A percentile compares a stretch with the other conserved stretches of the same genome.
These are phyloP conservation scores for Ficedula albicollis DNA, from an alignment of 2,797 vertebrate genomes.

Conservation along the genomic window DNA sequence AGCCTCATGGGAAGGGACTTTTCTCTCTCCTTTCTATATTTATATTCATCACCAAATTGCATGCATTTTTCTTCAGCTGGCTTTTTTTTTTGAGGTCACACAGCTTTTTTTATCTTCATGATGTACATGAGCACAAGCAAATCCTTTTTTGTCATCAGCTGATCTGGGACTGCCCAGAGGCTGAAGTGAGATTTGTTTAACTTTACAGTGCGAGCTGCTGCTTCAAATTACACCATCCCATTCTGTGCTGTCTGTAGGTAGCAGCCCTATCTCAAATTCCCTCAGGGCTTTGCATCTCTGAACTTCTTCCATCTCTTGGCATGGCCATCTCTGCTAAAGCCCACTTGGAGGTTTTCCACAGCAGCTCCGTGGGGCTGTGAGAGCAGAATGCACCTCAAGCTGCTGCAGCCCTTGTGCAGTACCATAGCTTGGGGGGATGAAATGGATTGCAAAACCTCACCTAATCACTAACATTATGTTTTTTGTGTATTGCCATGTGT, in stretches of 20 bases:
- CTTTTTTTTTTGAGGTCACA: background rate
- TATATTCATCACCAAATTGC: background rate
- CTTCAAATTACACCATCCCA: background rate
- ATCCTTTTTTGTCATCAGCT: background rate
- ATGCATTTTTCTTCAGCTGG: fast-evolving
- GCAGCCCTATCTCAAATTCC: background rate
- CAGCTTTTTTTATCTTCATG: background rate
- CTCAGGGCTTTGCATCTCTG: background rate
- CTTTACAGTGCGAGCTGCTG: background rate
- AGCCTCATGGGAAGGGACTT: background rate
- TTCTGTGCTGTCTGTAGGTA: background rate
- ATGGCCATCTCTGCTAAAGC: background rate
- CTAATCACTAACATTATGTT: background rate
- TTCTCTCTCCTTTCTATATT: background rate
- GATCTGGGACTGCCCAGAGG: background rate
- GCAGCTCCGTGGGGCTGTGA: background rate
- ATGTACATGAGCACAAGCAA: background rate
- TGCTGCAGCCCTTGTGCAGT: background rate
- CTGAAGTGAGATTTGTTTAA: background rate
- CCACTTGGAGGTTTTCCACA: background rate
- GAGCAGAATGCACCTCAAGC: fast-evolving
- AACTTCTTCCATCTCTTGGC: background rate
- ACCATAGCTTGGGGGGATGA: background rate
- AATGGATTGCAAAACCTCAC: background rate
- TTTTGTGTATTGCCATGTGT: background rate